Evolutionary conservation across 2,113 vertebrate genomes (phyloP), one percentile per base, ranked within the genome.

Genomic region (Chionodraco myersi): DNA sequence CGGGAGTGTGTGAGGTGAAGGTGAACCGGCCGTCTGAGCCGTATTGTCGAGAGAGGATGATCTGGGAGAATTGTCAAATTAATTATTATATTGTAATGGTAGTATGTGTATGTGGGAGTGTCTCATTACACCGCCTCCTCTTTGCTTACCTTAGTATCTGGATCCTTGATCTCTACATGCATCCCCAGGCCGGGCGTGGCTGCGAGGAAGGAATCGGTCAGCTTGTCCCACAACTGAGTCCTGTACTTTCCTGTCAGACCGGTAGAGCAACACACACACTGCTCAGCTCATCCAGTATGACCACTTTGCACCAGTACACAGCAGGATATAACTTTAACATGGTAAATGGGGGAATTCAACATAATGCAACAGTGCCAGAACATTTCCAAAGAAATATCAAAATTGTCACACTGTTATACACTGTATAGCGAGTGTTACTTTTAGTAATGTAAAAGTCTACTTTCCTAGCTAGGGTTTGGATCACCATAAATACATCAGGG

Each of bases 131-230:
- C 21, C 3, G 7, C 5, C 36, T 49, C 13, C 26, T 57, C 18
- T 6, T 21, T 21, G 11, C 41, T 83, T 72, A 98, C 97, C 95
- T 97, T 98, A 10, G 96, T 93, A 2, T 98, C 97, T 0, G 97
- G 97, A 87, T 98, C 97, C 79, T 97, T 97, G 89, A 98, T 96
- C 89, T 98, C 97, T 1, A 98, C 97, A 0, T 98, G 97, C 97
- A 98, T 98, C 54, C 97, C 97, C 18, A 98, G 94, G 12, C 97
- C 97, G 0, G 97, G 97, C 1, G 97, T 98, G 69, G 97, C 94
- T 1, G 96, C 97, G 58, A 98, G 94, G 81, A 97, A 98, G 11
- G 95, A 93, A 63, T 92, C 90, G 0, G 93, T 91, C 85, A 97
- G 96, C 75, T 97, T 98, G 86, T 98, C 97, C 97, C 97, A 98